A percentile compares a stretch with the other conserved stretches of the same genome.
These are phyloP conservation scores for Varanus salvator DNA, from an alignment of 2,113 vertebrate genomes.

Conservation along the genomic window DNA sequence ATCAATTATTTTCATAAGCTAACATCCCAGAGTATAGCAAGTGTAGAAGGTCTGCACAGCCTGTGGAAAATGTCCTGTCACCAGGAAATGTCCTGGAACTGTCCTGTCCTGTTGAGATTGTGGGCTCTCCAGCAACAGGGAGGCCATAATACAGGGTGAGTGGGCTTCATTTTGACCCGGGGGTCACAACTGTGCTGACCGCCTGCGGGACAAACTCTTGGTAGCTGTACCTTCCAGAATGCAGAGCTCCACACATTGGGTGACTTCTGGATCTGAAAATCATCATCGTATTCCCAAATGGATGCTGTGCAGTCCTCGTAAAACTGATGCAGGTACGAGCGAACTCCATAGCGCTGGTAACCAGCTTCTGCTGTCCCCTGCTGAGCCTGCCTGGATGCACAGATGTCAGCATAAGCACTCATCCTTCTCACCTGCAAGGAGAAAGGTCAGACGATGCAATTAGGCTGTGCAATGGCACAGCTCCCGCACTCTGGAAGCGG, in stretches of 20 bases:
- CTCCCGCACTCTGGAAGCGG: neutral
- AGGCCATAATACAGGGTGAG: neutral
- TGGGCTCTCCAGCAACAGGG: neutral
- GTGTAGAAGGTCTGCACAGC: neutral
- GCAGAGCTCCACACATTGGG: slow-evolving; percentile 95
- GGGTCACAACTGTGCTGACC: neutral
- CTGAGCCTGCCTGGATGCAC: slow-evolving; percentile 83
- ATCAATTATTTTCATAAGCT: neutral
- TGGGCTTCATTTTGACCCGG: neutral
- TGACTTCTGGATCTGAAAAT: slow-evolving; percentile 99
- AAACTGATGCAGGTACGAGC: slow-evolving; percentile 98
- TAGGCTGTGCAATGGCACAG: neutral
- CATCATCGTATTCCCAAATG: slow-evolving; percentile 97
- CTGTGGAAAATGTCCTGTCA: too few relatives aligned
- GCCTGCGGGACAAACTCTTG: neutral
- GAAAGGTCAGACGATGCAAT: slow-evolving; percentile 24
- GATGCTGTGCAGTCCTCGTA: slow-evolving; percentile 99
- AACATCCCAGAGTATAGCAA: neutral
- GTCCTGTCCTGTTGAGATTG: neutral
- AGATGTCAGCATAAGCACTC: slow-evolving; percentile 90
- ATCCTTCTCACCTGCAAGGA: slow-evolving; percentile 89
- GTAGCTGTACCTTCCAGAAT: slow-evolving; percentile 92
- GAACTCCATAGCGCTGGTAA: slow-evolving; percentile 93
- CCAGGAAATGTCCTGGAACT: neutral
- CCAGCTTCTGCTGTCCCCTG: slow-evolving; percentile 77